Conservation (phyloP, 2,888 invertebrate species). For the Odontothrips loti region DNA sequence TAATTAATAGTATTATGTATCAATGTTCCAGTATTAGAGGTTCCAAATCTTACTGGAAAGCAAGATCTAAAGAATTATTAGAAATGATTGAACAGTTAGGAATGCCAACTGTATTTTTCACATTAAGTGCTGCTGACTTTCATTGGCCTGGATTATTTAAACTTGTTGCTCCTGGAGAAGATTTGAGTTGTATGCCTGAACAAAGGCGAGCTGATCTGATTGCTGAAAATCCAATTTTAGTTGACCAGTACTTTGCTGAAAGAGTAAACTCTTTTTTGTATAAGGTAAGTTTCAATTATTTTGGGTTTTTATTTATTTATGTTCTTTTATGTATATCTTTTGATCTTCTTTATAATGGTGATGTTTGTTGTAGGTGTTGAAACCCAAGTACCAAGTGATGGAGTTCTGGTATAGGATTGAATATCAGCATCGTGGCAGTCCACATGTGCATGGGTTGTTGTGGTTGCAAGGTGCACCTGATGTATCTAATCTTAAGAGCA, state of each 20-base stretch:
- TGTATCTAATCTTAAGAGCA: slow-evolving; percentile 13
- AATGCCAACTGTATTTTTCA: slow-evolving; percentile 35
- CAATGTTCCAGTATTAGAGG: slow-evolving; percentile 32
- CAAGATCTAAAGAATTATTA: slow-evolving; percentile 31
- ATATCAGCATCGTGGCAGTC: slow-evolving; percentile 35
- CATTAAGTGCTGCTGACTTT: slow-evolving; percentile 36
- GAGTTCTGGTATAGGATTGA: slow-evolving; percentile 35
- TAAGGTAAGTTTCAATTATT: too few relatives aligned
- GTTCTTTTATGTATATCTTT: too few relatives aligned
- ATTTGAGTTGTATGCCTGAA: not conserved
- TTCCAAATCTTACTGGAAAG: slow-evolving; percentile 34
- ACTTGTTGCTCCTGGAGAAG: slow-evolving; percentile 22
- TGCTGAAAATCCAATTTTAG: slow-evolving; percentile 31
- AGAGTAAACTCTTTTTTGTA: not conserved
- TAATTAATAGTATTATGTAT: slow-evolving; percentile 32
- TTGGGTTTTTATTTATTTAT: too few relatives aligned
- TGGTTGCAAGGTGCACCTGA: slow-evolving; percentile 37
- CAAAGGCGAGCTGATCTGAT: slow-evolving; percentile 29
- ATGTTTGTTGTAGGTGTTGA: too few relatives aligned
- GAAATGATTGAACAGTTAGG: slow-evolving; percentile 36
- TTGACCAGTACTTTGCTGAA: slow-evolving; percentile 31
- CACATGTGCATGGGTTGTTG: slow-evolving; percentile 36
- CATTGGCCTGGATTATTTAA: slow-evolving; percentile 34
- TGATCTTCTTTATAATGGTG: too few relatives aligned
- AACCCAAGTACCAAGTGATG: not conserved